phyloP scores from a whole-genome alignment of 2,888 invertebrate species.

The Tenthredo scrophulariae region DNA sequence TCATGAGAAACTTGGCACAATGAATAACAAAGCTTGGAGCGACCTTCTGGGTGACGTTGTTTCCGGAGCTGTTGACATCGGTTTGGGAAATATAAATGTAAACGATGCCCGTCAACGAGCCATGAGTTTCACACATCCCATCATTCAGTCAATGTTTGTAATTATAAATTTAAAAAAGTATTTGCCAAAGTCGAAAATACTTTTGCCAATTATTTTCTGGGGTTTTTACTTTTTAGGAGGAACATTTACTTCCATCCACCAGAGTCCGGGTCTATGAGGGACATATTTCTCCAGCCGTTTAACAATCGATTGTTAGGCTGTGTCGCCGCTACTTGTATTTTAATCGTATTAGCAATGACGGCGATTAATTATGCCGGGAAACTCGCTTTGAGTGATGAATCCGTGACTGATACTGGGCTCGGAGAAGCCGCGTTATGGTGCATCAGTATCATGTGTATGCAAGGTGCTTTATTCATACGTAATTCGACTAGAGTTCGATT shows the following conservation, averaged over 20 bases:
- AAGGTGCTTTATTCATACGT: conserved; percentile 77
- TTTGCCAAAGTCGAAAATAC: too few relatives aligned
- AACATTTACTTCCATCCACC: conserved; percentile 84
- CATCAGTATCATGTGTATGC: conserved; percentile 83
- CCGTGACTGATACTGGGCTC: conserved; percentile 71
- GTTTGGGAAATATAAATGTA: conserved; percentile 82
- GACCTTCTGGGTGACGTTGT: conserved; percentile 82
- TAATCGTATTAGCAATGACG: conserved; percentile 79
- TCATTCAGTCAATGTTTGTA: conserved; percentile 82
- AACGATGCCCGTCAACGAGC: conserved; percentile 79
- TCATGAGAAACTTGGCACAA: conserved; percentile 74
- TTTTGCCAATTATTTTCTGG: too few relatives aligned
- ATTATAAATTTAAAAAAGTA: too few relatives aligned
- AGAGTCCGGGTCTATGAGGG: conserved; percentile 82
- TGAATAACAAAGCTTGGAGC: conserved; percentile 82
- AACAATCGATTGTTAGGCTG: conserved; percentile 80
- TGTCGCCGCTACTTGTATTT: conserved; percentile 79
- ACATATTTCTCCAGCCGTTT: conserved; percentile 84
- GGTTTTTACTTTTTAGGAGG: conserved; percentile 77
- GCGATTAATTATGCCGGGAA: conserved; percentile 78
- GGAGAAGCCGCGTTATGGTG: conserved; percentile 83
- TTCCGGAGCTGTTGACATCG: conserved; percentile 81
- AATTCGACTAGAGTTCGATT: not conserved
- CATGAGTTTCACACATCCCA: conserved; percentile 83
- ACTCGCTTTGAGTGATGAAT: conserved; percentile 71